Percentiles rank a stretch among this genome's conserved stretches.
Evolutionary conservation across 1,140 invertebrate species (phyloP).

Genomic region (Orchesella cincta): DNA sequence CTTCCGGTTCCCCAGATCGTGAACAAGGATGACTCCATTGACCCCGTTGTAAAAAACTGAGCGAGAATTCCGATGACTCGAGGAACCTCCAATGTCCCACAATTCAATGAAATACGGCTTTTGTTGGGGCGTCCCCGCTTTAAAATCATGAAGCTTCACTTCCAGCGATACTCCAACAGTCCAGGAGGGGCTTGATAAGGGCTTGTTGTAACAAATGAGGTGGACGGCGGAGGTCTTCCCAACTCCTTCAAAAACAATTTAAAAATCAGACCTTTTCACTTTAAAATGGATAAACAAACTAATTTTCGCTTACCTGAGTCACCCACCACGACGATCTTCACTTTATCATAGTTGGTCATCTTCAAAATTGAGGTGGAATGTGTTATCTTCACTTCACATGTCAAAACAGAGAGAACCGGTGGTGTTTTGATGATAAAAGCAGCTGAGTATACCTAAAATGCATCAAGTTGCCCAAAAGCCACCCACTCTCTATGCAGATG

Average conservation of each 20-base stretch:
- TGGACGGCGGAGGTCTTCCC: constrained; percentile 93
- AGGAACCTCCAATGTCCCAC: constrained; percentile 94
- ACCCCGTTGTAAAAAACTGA: constrained; percentile 89
- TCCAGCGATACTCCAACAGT: constrained; percentile 94
- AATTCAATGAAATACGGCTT: constrained; percentile 91
- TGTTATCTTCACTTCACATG: too few relatives aligned
- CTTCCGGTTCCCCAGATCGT: constrained; percentile 94
- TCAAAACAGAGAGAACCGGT: too few relatives aligned
- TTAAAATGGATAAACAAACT: neutral
- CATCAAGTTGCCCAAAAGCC: too few relatives aligned
- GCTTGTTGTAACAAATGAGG: constrained; percentile 83
- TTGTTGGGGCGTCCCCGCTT: constrained; percentile 86
- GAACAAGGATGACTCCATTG: constrained; percentile 92
- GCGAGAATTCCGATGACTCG: constrained; percentile 85
- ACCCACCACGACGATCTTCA: constrained; percentile 86
- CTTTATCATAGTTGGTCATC: constrained; percentile 66
- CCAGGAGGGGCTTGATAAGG: constrained; percentile 81
- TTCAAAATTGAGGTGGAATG: too few relatives aligned
- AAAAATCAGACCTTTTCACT: neutral
- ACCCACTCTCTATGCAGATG: too few relatives aligned
- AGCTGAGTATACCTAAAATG: too few relatives aligned
- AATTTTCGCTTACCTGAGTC: constrained; percentile 73
- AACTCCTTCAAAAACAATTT: constrained; percentile 67
- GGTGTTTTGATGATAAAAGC: too few relatives aligned
- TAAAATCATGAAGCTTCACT: constrained; percentile 93